phyloP scores from a whole-genome alignment of 2,888 invertebrate genomes.

The Matsumyia berberina region DNA sequence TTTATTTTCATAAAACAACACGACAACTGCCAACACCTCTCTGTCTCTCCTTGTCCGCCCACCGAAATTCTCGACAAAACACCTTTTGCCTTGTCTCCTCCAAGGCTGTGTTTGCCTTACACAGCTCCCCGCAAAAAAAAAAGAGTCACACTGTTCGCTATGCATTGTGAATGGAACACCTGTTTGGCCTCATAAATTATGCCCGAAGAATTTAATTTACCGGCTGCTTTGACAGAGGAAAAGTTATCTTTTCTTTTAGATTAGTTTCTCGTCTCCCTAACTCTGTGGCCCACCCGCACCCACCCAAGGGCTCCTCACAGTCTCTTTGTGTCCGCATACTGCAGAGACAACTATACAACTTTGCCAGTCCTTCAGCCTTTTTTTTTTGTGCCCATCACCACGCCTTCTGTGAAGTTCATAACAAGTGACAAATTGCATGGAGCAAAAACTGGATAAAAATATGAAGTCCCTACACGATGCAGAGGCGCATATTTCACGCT shows the following conservation, averaged over 20 bases:
- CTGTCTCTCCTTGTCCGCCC: constrained; percentile 16
- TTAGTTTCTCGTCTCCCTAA: constrained; percentile 65
- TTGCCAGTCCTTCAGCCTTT: constrained; percentile 24
- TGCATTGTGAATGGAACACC: constrained; percentile 78
- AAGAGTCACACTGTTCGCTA: constrained; percentile 35
- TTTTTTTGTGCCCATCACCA: constrained; percentile 45
- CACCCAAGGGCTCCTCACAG: constrained; percentile 35
- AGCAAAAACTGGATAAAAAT: constrained; percentile 40
- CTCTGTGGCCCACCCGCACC: neutral
- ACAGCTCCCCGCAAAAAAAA: constrained; percentile 18
- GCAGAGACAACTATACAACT: constrained; percentile 47
- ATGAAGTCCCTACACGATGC: constrained; percentile 40
- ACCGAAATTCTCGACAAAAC: constrained; percentile 39
- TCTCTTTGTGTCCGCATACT: constrained; percentile 58
- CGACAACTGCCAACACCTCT: constrained; percentile 64
- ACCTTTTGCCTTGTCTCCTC: constrained; percentile 17
- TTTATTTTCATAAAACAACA: constrained; percentile 67
- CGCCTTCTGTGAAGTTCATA: constrained; percentile 73
- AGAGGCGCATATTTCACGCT: constrained; percentile 63
- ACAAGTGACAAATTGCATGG: constrained; percentile 75
- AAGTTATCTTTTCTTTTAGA: constrained; percentile 76
- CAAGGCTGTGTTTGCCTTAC: constrained; percentile 1
- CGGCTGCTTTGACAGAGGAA: constrained; percentile 77
- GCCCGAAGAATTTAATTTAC: constrained; percentile 79
- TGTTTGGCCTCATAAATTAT: constrained; percentile 81